Base-by-base conservation (phyloP, 2,888 invertebrate genomes). In the Iphiclides podalirius region DNA sequence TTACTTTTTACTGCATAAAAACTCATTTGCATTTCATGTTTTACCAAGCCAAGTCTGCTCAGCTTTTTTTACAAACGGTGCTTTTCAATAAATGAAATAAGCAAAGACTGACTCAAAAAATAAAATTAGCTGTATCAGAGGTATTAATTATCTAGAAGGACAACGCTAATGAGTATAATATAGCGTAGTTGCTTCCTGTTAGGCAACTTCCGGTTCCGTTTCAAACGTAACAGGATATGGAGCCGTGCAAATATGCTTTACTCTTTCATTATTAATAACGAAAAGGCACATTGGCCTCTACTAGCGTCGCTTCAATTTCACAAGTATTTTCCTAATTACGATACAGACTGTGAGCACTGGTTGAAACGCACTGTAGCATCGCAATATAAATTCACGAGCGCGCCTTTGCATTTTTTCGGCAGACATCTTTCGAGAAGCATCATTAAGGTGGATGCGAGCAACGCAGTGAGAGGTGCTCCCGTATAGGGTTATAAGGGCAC, bases 371-470 rank as follows among this genome's bases (percentile, higher is more conserved):
- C 60, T 63, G 61, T 69, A 66, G 68, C 60, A 66, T 61, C 63
- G 67, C 72, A 70, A 72, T 72, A 74, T 75, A 74, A 82, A 76
- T 77, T 75, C 72, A 72, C 70, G 72, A 70, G 71, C 72, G 60
- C 58, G 57, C 63, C 66, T 69, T 70, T 60, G 67, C 46, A 48
- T 42, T 43, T 56, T 63, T 64, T 63, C 69, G 61, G 59, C 64
- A 65, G 72, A 77, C 75, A 77, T 81, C 79, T 83, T 82, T 67
- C 70, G 78, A 83, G 87, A 76, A 80, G 81, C 83, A 79, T 87
- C 86, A 86, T 87, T 87, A 87, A 72, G 72, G 70, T 59, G n/a
- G n/a, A n/a, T 64, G 69, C 72, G 71, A 64, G 72, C 66, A 68
- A 71, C 70, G 70, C 70, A 61, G 70, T 68, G 70, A 63, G 60